Conservation (phyloP, 2,888 invertebrate species). For the Conomelus anceps region DNA sequence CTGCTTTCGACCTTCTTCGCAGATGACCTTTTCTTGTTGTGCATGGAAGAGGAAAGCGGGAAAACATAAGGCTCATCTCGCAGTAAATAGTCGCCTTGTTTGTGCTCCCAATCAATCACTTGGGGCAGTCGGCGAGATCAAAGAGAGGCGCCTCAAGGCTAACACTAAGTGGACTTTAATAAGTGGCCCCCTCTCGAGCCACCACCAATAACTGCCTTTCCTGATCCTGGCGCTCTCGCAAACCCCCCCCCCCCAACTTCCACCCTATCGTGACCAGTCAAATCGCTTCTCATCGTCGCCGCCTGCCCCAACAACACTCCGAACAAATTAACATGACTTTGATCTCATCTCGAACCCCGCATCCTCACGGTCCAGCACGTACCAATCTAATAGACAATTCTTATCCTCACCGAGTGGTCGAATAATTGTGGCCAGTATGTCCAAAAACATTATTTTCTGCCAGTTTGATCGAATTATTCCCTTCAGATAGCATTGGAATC, state of each 20-base stretch:
- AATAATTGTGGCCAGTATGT: too few species aligned
- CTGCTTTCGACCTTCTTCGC: too few species aligned
- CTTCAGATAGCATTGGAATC: not conserved
- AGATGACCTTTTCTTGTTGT: not conserved
- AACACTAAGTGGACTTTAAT: slow-evolving; percentile 11
- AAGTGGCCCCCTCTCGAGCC: slow-evolving; percentile 3
- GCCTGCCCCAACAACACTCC: not conserved
- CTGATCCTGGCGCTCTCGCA: too few species aligned
- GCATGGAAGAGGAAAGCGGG: not conserved
- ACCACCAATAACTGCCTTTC: too few species aligned
- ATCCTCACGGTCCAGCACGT: not conserved
- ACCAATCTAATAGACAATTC: not conserved
- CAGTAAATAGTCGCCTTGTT: slow-evolving; percentile 9
- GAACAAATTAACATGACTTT: not conserved
- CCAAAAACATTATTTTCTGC: not conserved
- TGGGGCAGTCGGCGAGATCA: not conserved
- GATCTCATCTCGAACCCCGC: not conserved
- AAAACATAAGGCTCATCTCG: not conserved
- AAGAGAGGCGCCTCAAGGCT: slow-evolving; percentile 1
- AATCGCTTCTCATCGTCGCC: not conserved
- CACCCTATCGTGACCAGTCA: not conserved
- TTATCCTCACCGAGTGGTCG: not conserved
- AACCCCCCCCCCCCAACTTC: not conserved
- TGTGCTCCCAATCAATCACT: slow-evolving; percentile 13
- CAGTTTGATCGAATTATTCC: not conserved